A percentile compares a stretch with the other conserved stretches of the same genome.
Conservation (phyloP, 2,797 vertebrate genomes). For the Platalea minor region DNA sequence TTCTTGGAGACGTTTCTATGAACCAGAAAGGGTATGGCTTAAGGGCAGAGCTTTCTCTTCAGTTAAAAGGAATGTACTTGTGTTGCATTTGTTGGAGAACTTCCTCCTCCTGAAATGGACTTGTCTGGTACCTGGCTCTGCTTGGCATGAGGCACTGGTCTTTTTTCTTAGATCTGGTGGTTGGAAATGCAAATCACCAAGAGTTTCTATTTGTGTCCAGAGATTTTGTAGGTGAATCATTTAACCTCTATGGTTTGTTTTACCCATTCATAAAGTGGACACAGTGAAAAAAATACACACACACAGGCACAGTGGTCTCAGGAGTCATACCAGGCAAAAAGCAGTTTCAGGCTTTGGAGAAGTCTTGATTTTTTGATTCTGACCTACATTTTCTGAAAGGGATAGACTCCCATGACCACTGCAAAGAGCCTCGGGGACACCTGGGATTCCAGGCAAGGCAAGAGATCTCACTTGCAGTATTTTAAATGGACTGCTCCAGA, state of each 20-base stretch:
- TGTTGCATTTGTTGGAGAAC: not conserved
- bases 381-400: not conserved
- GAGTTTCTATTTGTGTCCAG: not conserved
- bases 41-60: not conserved
- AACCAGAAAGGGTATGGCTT: not conserved
- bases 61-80: not conserved
- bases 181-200: not conserved
- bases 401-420: not conserved
- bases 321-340: not conserved
- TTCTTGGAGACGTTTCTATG: not conserved
- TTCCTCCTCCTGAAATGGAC: not conserved
- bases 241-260: not conserved
- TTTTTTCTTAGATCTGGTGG: not conserved
- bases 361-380: not conserved
- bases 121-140: not conserved
- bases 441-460: not conserved
- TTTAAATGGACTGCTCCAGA: not conserved
- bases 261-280: not conserved
- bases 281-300: not conserved
- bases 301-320: not conserved
- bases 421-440: not conserved
- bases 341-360: not conserved
- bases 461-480: not conserved
- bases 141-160: not conserved
- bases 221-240: not conserved